Percentiles rank a stretch among this genome's conserved stretches.
Evolutionary conservation across 2,113 vertebrate genomes (phyloP).

Genomic region (Corythoichthys intestinalis): DNA sequence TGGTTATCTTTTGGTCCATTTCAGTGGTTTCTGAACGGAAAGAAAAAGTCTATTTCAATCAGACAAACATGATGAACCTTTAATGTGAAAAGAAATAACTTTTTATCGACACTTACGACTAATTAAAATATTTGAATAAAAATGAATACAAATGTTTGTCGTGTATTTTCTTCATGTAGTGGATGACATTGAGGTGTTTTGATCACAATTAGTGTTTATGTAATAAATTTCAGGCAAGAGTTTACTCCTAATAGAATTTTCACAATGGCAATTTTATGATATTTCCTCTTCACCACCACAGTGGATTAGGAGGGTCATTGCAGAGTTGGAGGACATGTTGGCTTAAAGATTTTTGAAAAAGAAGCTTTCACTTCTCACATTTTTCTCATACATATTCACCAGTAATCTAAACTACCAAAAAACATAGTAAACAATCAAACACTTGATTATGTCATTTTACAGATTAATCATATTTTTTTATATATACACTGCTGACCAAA

Average conservation of each 20-base stretch:
- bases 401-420: no score
- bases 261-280: background rate
- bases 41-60: conserved; percentile 14
- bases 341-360: no score
- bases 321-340: no score
- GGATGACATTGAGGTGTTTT: background rate
- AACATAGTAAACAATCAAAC: no score
- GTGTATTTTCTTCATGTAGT: background rate
- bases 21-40: conserved; percentile 19
- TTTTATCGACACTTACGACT: conserved; percentile 22
- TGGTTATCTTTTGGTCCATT: conserved; percentile 11
- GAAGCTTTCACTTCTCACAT: no score
- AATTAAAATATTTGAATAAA: conserved; percentile 59
- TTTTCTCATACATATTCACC: no score
- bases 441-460: no score
- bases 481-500: no score
- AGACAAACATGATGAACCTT: conserved; percentile 42
- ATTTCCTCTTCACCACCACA: background rate
- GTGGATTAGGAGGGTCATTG: no score
- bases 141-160: conserved; percentile 36
- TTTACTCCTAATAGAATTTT: background rate
- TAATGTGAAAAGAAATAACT: conserved; percentile 21
- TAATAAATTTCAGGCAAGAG: background rate
- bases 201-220: background rate
- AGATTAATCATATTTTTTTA: no score